Base-by-base conservation (phyloP, 2,113 vertebrate genomes). In the Tachysurus fulvidraco region DNA sequence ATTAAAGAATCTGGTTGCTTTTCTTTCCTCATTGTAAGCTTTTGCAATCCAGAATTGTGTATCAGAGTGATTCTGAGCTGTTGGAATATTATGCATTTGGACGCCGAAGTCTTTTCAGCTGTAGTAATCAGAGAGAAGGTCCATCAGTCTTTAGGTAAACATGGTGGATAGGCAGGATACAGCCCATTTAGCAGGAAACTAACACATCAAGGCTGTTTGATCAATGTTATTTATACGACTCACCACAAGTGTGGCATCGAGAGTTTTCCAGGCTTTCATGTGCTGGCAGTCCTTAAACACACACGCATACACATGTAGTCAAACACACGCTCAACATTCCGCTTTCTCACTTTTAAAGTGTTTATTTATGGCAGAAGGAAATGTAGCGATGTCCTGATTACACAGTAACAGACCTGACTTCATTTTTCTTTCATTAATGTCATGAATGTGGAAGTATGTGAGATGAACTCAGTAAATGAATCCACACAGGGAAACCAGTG, bases 111-210 rank as follows among this genome's bases (percentile, higher is more conserved):
- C 79, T 85, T 89, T 90, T 88, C 77, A 86, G 85, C 82, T 86
- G n/a, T 44, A 88, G 88, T 92, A 95, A 95, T 94, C 94, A 95
- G 90, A 65, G 91, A 91, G 81, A 92, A 91, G 91, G 92, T 92
- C 91, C 92, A 92, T 94, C 92, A 92, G 91, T 82, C 92, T 87
- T 67, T 92, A 90, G 89, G 91, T 95, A 94, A 95, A 95, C 94
- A 94, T 25, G 59, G 88, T 82, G 79, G 67, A 90, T 85, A 88
- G 91, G 89, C 89, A 85, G 90, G 92, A 91, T 90, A 93, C 93
- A 93, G 92, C 89, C 91, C 94, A 95, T 94, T 94, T 92, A 79
- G 88, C 91, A 86, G 74, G 91, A 94, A 93, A 93, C 93, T 92
- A 81, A 83, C 88, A 81, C 84, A 76, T 74, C 83, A 23, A 80